These are phyloP conservation scores for Variabilichromis moorii DNA, from an alignment of 2,113 vertebrate species.

Conservation along the genomic window DNA sequence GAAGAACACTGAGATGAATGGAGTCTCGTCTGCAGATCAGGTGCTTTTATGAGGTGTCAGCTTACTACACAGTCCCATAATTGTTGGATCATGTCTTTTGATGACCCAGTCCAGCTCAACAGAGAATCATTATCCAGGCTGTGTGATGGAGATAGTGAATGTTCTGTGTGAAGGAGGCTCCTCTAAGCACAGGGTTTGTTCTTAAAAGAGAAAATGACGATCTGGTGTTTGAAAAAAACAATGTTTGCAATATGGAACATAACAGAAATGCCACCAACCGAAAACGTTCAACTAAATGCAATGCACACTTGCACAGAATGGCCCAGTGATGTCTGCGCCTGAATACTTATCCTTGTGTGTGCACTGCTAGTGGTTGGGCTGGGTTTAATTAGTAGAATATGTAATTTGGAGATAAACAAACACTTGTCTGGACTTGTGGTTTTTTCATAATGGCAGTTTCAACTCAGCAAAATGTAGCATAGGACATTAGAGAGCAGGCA, in stretches of 20 bases:
- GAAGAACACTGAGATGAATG: slow-evolving; percentile 48
- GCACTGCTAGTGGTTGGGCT: neutral
- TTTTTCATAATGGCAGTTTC: slow-evolving; percentile 37
- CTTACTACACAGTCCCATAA: slow-evolving; percentile 56
- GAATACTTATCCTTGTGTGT: neutral
- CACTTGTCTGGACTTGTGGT: slow-evolving; percentile 48
- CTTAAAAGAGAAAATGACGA: slow-evolving; percentile 34
- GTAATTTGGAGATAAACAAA: slow-evolving; percentile 56
- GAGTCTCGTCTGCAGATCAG: slow-evolving; percentile 45
- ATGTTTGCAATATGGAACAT: neutral
- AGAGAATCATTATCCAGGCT: slow-evolving; percentile 48
- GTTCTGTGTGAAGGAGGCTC: slow-evolving; percentile 16
- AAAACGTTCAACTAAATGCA: slow-evolving; percentile 4
- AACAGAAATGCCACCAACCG: neutral
- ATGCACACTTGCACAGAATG: neutral
- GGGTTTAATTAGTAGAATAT: slow-evolving; percentile 56
- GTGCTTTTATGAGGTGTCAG: slow-evolving; percentile 56
- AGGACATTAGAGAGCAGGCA: slow-evolving; percentile 47
- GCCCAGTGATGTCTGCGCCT: slow-evolving; percentile 28
- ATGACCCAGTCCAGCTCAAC: slow-evolving; percentile 54
- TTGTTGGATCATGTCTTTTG: slow-evolving; percentile 60
- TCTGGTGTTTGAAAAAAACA: neutral
- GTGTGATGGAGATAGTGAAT: slow-evolving; percentile 37
- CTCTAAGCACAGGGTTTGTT: slow-evolving; percentile 11
- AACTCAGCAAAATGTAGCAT: slow-evolving; percentile 17